phyloP scores from a whole-genome alignment of 1,140 invertebrate genomes.

The Andrena cerasifolii region DNA sequence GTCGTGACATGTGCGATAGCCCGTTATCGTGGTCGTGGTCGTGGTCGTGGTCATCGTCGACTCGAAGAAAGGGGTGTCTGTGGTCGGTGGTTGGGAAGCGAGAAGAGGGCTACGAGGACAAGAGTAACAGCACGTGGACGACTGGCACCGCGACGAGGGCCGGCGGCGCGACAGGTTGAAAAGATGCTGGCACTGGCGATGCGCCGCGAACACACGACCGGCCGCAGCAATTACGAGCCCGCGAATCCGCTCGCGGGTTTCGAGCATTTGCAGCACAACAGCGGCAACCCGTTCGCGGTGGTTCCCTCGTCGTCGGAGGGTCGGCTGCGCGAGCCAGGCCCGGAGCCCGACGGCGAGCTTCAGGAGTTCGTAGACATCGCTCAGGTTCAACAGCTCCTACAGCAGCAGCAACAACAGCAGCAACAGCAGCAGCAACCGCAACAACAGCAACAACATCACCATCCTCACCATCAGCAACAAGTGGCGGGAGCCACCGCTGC shows the following conservation, averaged over 20 bases:
- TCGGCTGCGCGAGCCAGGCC: conserved; percentile 68
- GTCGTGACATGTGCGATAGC: conserved; percentile 70
- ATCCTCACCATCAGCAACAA: conserved; percentile 71
- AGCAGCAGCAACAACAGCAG: conserved; percentile 76
- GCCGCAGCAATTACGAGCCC: conserved; percentile 79
- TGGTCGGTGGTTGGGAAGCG: conserved; percentile 10
- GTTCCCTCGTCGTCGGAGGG: conserved; percentile 64
- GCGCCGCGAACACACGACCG: conserved; percentile 81
- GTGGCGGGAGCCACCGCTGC: conserved; percentile 56
- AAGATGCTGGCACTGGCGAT: conserved; percentile 82
- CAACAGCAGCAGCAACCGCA: conserved; percentile 71
- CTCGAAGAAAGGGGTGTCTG: conserved; percentile 38
- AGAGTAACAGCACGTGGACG: conserved; percentile 52
- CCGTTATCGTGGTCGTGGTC: conserved; percentile 58
- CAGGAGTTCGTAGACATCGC: conserved; percentile 80
- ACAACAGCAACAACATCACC: conserved; percentile 62
- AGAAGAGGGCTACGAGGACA: conserved; percentile 20
- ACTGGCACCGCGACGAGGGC: conserved; percentile 61
- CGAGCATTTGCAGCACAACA: conserved; percentile 77
- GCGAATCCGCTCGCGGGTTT: conserved; percentile 76
- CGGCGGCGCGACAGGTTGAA: conserved; percentile 72
- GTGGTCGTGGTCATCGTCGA: conserved; percentile 53
- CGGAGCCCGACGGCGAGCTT: conserved; percentile 75
- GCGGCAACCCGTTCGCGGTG: conserved; percentile 71
- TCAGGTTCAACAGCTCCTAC: conserved; percentile 77